Conservation (phyloP, 2,113 vertebrate genomes). For the Pseudorectes ferrugineus region DNA sequence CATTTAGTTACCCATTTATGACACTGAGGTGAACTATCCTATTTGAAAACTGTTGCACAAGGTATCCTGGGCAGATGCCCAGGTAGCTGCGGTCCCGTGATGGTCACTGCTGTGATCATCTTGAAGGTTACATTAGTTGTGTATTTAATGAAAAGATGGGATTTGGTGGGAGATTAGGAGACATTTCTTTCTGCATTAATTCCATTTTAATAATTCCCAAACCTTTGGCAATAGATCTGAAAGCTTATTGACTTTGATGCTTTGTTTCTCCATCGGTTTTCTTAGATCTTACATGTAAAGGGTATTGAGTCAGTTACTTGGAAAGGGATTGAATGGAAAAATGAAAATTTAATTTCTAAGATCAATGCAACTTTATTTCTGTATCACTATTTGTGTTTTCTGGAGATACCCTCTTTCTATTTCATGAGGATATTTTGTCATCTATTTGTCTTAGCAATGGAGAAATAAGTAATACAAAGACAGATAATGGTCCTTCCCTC, state of each 20-base stretch:
- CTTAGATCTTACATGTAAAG: neutral
- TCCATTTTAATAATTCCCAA: neutral
- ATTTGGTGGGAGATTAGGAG: neutral
- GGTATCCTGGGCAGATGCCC: neutral
- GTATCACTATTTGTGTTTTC: neutral
- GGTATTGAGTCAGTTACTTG: neutral
- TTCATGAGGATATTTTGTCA: neutral
- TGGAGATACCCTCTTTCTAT: neutral
- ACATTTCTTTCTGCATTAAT: neutral
- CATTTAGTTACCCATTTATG: neutral
- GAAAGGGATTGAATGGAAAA: neutral
- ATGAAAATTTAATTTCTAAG: neutral
- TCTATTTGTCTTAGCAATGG: neutral
- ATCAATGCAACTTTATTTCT: neutral
- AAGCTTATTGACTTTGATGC: neutral
- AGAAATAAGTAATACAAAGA: neutral
- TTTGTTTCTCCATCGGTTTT: neutral
- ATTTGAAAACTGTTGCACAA: neutral
- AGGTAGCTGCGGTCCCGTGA: neutral
- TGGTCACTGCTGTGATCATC: neutral
- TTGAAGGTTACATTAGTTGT: neutral
- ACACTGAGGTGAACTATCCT: neutral
- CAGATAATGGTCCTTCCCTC: neutral
- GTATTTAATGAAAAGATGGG: neutral
- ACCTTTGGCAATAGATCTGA: neutral